These are phyloP conservation scores for Drosophila serrata DNA, from an alignment of 1,140 invertebrate species.

Conservation along the genomic window DNA sequence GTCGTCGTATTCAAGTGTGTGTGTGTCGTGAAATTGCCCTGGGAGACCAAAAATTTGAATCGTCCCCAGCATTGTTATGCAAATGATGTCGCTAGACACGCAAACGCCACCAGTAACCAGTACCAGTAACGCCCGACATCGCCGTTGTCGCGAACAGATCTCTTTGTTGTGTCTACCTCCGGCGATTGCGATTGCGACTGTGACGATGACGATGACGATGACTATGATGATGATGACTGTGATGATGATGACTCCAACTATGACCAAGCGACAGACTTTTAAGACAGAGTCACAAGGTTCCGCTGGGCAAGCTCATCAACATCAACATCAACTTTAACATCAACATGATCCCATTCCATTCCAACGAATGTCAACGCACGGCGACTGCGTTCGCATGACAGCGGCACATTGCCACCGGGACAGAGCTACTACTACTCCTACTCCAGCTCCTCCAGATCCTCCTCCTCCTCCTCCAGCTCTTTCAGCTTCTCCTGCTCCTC, in stretches of 20 bases:
- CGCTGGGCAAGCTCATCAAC: constrained; percentile 14
- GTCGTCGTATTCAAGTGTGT: constrained; percentile 17
- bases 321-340: background rate
- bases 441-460: too few relatives aligned
- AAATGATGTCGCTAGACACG: constrained; percentile 82
- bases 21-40: constrained; percentile 72
- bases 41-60: constrained; percentile 82
- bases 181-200: constrained; percentile 54
- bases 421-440: background rate
- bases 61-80: constrained; percentile 83
- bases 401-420: constrained; percentile 28
- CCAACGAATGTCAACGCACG: constrained; percentile 46
- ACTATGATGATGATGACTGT: background rate
- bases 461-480: background rate
- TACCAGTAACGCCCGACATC: constrained; percentile 26
- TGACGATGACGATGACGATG: background rate
- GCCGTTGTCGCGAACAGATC: constrained; percentile 71
- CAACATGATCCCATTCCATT: background rate
- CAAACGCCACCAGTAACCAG: constrained; percentile 60
- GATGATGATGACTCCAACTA: background rate
- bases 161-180: constrained; percentile 69
- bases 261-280: background rate
- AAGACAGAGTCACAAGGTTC: constrained; percentile 5
- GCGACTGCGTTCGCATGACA: constrained; percentile 43
- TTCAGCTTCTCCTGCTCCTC: too few relatives aligned